These are phyloP conservation scores for Oikopleura albicans DNA, from an alignment of 23 tunicate genomes.

Conservation along the genomic window DNA sequence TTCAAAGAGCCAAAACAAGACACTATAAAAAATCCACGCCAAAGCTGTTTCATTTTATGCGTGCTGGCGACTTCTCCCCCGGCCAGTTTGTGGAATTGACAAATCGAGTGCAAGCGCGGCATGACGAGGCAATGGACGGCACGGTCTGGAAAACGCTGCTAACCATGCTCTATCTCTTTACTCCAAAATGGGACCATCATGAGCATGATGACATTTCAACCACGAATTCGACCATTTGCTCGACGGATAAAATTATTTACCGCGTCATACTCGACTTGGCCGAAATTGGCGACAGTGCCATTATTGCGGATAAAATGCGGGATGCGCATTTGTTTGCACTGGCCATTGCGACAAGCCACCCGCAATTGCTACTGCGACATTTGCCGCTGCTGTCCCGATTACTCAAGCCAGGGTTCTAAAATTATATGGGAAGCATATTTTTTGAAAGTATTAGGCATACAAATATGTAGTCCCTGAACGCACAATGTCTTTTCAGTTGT, in stretches of 20 bases:
- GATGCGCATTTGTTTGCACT: not conserved
- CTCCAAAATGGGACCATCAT: not conserved
- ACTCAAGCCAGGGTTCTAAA: no score
- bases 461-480: no score
- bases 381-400: not conserved
- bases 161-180: not conserved
- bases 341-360: not conserved
- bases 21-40: no score
- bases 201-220: not conserved
- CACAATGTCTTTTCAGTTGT: no score
- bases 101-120: no score
- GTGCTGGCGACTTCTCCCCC: not conserved
- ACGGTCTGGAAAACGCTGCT: not conserved
- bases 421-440: no score
- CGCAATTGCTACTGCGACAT: not conserved
- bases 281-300: not conserved
- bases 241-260: not conserved
- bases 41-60: not conserved
- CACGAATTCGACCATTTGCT: not conserved
- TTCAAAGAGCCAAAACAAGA: no score
- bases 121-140: no score
- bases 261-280: conserved; percentile 1
- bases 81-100: not conserved
- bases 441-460: no score
- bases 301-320: conserved; percentile 2